These are phyloP conservation scores for Teleogryllus occipitalis DNA, from an alignment of 1,140 invertebrate genomes.

Conservation along the genomic window DNA sequence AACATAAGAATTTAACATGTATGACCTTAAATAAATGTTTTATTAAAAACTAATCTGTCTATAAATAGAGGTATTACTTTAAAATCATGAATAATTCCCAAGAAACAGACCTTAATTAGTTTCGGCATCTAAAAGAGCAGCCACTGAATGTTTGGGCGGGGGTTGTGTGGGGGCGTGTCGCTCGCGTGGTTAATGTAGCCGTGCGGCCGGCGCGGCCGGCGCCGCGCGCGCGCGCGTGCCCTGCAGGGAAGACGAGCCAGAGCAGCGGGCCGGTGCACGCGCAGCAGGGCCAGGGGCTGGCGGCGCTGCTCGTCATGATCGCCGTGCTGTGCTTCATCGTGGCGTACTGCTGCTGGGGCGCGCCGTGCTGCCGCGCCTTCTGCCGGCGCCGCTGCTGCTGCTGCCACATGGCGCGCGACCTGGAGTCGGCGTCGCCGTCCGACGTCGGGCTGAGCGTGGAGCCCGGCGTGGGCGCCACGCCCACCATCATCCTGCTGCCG, in stretches of 20 bases:
- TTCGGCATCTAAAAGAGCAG: too few species aligned
- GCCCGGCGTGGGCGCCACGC: constrained; percentile 33
- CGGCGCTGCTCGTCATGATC: constrained; percentile 47
- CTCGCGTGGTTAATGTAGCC: too few species aligned
- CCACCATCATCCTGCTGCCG: constrained; percentile 47
- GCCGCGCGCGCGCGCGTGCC: background rate
- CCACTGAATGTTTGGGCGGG: too few species aligned
- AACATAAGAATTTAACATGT: too few species aligned
- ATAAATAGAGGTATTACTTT: too few species aligned
- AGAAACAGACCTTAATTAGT: too few species aligned
- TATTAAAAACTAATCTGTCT: too few species aligned
- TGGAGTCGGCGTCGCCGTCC: constrained; percentile 27
- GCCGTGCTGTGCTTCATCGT: constrained; percentile 48
- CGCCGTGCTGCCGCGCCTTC: constrained; percentile 43
- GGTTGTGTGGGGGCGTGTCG: too few species aligned
- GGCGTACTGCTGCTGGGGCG: constrained; percentile 50
- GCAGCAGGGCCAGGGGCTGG: constrained; percentile 41
- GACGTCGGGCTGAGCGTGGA: constrained; percentile 33
- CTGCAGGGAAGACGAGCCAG: background rate
- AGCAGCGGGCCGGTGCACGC: constrained; percentile 16
- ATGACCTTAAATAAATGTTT: too few species aligned
- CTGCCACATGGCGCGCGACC: constrained; percentile 31
- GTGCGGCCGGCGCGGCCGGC: too few species aligned
- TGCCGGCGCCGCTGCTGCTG: constrained; percentile 40
- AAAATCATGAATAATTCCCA: too few species aligned